phyloP scores from a whole-genome alignment of 2,797 vertebrate species.

The Trematomus bernacchii region DNA sequence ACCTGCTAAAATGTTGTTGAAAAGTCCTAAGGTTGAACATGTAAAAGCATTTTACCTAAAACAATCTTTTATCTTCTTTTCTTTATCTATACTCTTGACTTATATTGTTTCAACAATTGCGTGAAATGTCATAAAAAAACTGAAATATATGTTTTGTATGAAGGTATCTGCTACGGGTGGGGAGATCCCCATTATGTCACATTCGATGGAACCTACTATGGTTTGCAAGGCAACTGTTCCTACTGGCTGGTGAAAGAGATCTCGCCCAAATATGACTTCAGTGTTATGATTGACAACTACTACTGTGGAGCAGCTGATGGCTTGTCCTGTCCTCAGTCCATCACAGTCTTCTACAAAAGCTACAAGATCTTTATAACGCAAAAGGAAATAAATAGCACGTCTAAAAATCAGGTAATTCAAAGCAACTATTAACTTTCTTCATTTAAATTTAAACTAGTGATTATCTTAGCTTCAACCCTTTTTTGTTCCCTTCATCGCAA shows the following conservation, averaged over 20 bases:
- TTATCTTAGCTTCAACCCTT: not conserved
- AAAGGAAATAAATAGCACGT: conserved; percentile 42
- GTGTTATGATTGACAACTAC: conserved; percentile 88
- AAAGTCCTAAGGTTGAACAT: not conserved
- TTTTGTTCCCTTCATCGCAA: not conserved
- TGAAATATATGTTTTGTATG: conserved; percentile 1
- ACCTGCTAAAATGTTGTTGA: not conserved
- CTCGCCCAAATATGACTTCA: conserved; percentile 78
- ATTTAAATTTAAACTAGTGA: not conserved
- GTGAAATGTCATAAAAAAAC: not conserved
- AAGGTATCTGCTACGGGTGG: conserved; percentile 92
- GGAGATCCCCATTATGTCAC: conserved; percentile 91
- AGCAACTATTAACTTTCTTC: not conserved
- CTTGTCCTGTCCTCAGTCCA: conserved; percentile 77
- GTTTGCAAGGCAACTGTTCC: conserved; percentile 91
- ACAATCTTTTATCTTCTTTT: not conserved
- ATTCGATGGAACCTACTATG: conserved; percentile 92
- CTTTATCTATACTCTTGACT: not conserved
- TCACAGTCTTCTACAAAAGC: conserved; percentile 86
- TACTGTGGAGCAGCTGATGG: conserved; percentile 74
- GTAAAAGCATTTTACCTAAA: not conserved
- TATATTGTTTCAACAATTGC: not conserved
- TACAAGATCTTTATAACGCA: conserved; percentile 87
- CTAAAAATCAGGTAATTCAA: conserved; percentile 73
- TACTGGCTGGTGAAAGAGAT: conserved; percentile 91